Evolutionary conservation across 2,888 invertebrate species (phyloP).

Genomic region (Andrena chrysosceles): DNA sequence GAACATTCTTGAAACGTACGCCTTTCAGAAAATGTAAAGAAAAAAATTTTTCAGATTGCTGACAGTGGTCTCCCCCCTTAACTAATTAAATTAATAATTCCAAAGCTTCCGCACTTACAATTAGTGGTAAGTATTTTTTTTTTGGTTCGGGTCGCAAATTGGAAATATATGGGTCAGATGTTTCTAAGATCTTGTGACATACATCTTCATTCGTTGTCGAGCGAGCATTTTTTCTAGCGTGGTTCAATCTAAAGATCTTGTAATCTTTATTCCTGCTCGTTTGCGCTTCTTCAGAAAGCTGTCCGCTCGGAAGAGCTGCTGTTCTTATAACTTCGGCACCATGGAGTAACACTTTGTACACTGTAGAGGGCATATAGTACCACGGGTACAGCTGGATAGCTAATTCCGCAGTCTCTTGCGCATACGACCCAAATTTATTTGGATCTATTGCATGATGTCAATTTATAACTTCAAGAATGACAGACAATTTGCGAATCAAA

Average conservation of each 20-base stretch:
- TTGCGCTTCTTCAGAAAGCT: not conserved
- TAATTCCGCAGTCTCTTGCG: not conserved
- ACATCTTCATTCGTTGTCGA: too few species aligned
- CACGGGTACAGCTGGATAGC: not conserved
- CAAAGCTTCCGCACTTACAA: too few species aligned
- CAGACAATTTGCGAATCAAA: not conserved
- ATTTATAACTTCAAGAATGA: not conserved
- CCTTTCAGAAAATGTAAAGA: too few species aligned
- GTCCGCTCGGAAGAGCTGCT: not conserved
- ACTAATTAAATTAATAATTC: too few species aligned
- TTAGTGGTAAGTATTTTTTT: too few species aligned
- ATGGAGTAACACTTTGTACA: constrained; percentile 4
- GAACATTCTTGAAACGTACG: too few species aligned
- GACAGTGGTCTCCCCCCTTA: too few species aligned
- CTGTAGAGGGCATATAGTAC: constrained; percentile 1
- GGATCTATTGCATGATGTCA: not conserved
- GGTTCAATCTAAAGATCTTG: not conserved
- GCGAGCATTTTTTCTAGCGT: too few species aligned
- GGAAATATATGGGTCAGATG: too few species aligned
- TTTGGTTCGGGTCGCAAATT: too few species aligned
- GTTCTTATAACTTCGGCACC: not conserved
- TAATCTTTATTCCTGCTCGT: not conserved
- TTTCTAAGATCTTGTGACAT: too few species aligned
- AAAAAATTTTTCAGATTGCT: too few species aligned
- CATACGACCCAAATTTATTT: not conserved